Evolutionary conservation across 2,888 invertebrate genomes (phyloP).

Genomic region (Drosophila merina): DNA sequence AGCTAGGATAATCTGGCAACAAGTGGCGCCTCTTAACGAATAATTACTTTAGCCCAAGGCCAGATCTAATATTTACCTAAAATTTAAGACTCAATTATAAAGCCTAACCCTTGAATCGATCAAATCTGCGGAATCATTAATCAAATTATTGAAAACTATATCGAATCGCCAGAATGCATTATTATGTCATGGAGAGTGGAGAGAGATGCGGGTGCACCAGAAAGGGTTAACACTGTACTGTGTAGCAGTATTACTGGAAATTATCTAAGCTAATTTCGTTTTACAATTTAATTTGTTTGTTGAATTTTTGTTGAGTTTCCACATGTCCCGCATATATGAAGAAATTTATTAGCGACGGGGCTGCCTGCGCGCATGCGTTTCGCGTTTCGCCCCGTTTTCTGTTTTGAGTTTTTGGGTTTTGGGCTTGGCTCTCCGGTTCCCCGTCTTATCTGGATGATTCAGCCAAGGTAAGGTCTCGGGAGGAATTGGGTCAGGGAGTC

Average conservation of each 20-base stretch:
- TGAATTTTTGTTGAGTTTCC: conserved; percentile 58
- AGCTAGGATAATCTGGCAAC: conserved; percentile 9
- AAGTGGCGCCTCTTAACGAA: conserved; percentile 25
- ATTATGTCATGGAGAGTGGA: conserved; percentile 31
- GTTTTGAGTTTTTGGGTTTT: conserved; percentile 6
- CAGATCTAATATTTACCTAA: too few relatives aligned
- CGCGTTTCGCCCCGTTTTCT: conserved; percentile 47
- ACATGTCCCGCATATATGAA: conserved; percentile 71
- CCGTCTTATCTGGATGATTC: conserved; percentile 38
- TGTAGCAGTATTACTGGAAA: background rate
- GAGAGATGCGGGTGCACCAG: conserved; percentile 38
- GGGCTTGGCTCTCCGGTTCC: conserved; percentile 29
- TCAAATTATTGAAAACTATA: conserved; percentile 41
- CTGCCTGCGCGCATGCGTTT: conserved; percentile 60
- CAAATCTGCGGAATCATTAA: conserved; percentile 28
- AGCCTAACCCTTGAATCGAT: background rate
- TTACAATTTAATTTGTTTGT: conserved; percentile 71
- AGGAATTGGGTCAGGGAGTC: conserved; percentile 43
- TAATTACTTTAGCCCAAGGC: background rate
- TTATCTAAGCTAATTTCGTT: conserved; percentile 71
- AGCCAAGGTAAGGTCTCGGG: conserved; percentile 33
- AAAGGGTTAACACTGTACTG: conserved; percentile 49
- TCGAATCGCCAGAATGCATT: conserved; percentile 45
- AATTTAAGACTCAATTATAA: background rate
- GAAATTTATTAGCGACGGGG: conserved; percentile 48